Evolutionary conservation across 2,888 invertebrate species (phyloP).

Genomic region (Anticlea derivata): DNA sequence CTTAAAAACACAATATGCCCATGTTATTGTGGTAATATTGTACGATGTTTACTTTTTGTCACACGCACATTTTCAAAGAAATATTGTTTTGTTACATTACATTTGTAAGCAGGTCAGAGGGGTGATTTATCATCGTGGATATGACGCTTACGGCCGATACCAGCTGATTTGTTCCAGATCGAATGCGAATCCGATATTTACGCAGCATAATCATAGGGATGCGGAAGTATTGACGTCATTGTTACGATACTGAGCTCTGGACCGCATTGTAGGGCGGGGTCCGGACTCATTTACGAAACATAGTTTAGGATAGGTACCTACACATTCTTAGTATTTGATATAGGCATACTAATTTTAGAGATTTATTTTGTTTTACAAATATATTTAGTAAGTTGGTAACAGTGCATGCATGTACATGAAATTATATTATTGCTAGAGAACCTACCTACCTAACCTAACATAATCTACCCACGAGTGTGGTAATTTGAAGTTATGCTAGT

Average conservation of each 20-base stretch:
- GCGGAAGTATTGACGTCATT: slow-evolving; percentile 43
- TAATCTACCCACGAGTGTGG: no score
- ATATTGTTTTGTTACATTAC: slow-evolving; percentile 46
- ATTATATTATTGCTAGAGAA: no score
- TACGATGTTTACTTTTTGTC: slow-evolving; percentile 38
- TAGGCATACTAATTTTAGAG: no score
- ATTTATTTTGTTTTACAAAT: no score
- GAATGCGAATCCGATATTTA: slow-evolving; percentile 65
- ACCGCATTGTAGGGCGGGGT: slow-evolving; percentile 23
- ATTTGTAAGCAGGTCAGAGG: slow-evolving; percentile 62
- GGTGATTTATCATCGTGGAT: slow-evolving; percentile 62
- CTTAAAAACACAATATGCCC: background rate
- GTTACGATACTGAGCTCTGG: slow-evolving; percentile 24
- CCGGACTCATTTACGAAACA: slow-evolving; percentile 8
- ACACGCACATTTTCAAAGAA: slow-evolving; percentile 36
- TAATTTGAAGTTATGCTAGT: no score
- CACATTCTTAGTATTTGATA: no score
- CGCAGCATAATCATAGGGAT: slow-evolving; percentile 51
- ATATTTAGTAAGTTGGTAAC: no score
- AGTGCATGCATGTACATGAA: no score
- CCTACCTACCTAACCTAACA: no score
- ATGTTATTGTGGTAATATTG: slow-evolving; percentile 17
- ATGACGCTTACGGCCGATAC: slow-evolving; percentile 64
- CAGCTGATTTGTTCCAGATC: slow-evolving; percentile 67
- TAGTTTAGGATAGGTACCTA: background rate